Evolutionary conservation across 2,888 invertebrate genomes (phyloP).

Genomic region (Acrobasis consociella): DNA sequence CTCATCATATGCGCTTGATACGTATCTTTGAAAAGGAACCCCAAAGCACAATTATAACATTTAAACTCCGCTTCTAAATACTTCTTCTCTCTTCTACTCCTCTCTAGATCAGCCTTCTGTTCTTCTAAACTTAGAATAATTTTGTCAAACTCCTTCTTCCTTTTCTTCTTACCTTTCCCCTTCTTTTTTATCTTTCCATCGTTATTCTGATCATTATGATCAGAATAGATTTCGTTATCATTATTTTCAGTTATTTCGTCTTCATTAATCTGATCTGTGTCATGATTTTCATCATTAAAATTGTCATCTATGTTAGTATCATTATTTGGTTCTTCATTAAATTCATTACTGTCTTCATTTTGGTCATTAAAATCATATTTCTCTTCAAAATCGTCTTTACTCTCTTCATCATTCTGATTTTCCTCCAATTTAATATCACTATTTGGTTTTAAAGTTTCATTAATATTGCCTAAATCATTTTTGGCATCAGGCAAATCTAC

Average conservation of each 20-base stretch:
- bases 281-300: conserved; percentile 13
- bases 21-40: conserved; percentile 70
- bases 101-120: conserved; percentile 65
- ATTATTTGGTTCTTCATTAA: conserved; percentile 20
- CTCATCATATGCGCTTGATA: conserved; percentile 77
- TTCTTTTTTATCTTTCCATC: conserved; percentile 28
- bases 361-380: conserved; percentile 4
- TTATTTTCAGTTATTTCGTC: conserved; percentile 26
- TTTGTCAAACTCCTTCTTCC: conserved; percentile 51
- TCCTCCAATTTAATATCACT: conserved; percentile 16
- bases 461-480: conserved; percentile 21
- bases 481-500: conserved; percentile 41
- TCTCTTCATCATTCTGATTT: conserved; percentile 22
- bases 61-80: conserved; percentile 69
- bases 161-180: conserved; percentile 39
- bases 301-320: too few relatives aligned
- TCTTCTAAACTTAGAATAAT: conserved; percentile 59
- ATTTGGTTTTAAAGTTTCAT: too few relatives aligned
- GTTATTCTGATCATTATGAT: background rate
- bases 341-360: conserved; percentile 25
- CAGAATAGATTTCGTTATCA: background rate
- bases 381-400: background rate
- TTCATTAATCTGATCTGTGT: conserved; percentile 5
- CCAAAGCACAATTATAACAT: conserved; percentile 66
- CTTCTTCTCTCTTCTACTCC: conserved; percentile 61